phyloP scores from a whole-genome alignment of 2,113 vertebrate species.

The Stictonetta naevosa region DNA sequence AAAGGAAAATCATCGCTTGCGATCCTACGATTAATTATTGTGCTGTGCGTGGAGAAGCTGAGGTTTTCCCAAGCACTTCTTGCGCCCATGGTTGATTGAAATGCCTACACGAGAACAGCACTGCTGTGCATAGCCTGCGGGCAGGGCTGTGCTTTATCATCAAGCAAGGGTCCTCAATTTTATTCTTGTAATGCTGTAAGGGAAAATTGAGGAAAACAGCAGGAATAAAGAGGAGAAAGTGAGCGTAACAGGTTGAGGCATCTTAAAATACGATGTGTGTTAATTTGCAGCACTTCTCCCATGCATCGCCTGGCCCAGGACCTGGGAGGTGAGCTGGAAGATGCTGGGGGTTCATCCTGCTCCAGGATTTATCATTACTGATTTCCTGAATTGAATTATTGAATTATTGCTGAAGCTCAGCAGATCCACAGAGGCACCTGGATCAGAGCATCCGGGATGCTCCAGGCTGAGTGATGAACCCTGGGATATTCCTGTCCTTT shows the following conservation, averaged over 20 bases:
- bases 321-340: neutral
- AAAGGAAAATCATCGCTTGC: neutral
- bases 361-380: neutral
- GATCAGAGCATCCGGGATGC: neutral
- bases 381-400: neutral
- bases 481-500: too few relatives aligned
- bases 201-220: neutral
- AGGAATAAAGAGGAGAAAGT: accelerated
- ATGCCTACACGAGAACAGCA: accelerated
- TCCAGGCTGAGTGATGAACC: too few relatives aligned
- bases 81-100: neutral
- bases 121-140: neutral
- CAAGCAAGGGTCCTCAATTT: neutral
- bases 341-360: accelerated
- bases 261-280: neutral
- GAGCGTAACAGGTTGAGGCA: neutral
- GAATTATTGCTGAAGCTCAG: neutral
- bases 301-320: neutral
- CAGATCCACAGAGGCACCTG: neutral
- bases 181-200: neutral
- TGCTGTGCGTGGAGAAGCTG: neutral
- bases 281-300: neutral
- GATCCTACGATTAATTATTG: neutral
- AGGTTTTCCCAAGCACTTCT: neutral
- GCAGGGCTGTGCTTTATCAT: neutral